Conservation (phyloP, 2,797 vertebrate species). For the Coregonus sp. region DNA sequence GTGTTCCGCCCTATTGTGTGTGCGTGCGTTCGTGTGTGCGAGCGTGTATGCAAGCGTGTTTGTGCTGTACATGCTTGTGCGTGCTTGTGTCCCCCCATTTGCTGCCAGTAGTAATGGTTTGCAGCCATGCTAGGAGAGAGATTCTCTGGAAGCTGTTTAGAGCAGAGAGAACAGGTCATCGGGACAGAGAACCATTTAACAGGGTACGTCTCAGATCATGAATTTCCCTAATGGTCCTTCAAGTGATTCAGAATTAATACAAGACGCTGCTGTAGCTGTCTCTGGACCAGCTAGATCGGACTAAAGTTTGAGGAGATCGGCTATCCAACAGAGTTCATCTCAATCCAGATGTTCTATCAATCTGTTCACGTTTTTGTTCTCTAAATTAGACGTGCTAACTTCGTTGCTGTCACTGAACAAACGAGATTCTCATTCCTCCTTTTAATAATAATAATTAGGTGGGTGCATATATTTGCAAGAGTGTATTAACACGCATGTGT, state of each 20-base stretch:
- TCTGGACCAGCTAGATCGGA: neutral
- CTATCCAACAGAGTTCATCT: neutral
- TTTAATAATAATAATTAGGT: too few relatives aligned
- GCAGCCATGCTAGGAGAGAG: conserved; percentile 5
- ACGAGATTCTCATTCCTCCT: too few relatives aligned
- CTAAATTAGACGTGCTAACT: too few relatives aligned
- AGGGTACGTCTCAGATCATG: conserved; percentile 8
- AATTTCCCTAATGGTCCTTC: neutral
- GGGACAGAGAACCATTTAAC: neutral
- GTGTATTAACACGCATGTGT: too few relatives aligned
- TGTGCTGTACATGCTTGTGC: neutral
- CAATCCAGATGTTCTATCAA: neutral
- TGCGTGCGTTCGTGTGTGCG: neutral
- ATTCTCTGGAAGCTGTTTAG: conserved; percentile 15
- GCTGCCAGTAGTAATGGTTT: conserved; percentile 14
- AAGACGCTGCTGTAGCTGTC: neutral
- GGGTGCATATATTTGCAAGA: too few relatives aligned
- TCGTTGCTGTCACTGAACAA: neutral
- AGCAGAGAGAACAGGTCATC: neutral
- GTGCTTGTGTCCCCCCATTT: neutral
- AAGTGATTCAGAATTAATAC: neutral
- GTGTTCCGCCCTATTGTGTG: neutral
- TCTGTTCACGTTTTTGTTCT: too few relatives aligned
- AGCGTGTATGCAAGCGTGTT: neutral
- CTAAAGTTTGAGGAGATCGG: too few relatives aligned